Evolutionary conservation across 2,888 invertebrate genomes (phyloP).

Genomic region (Rhabditoides inermis): DNA sequence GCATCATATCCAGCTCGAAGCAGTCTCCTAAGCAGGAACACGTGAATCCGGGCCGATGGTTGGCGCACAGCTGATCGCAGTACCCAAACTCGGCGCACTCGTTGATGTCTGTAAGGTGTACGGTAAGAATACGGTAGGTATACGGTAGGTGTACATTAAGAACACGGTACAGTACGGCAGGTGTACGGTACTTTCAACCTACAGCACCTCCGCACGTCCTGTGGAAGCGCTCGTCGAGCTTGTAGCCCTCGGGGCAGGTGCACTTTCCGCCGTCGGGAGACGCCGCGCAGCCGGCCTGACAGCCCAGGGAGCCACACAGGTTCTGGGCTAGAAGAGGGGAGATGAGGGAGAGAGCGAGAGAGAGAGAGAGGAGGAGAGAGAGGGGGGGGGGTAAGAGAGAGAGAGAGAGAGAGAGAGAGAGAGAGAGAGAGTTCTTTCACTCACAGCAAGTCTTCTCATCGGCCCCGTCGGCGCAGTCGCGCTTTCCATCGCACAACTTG

Average conservation of each 20-base stretch:
- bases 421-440: slow-evolving; percentile 2
- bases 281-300: slow-evolving; percentile 82
- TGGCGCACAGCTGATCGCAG: slow-evolving; percentile 87
- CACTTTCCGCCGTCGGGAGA: slow-evolving; percentile 68
- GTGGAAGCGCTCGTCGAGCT: slow-evolving; percentile 70
- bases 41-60: slow-evolving; percentile 70
- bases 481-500: slow-evolving; percentile 90
- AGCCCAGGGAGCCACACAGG: slow-evolving; percentile 74
- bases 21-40: slow-evolving; percentile 49
- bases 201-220: slow-evolving; percentile 73
- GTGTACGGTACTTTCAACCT: too few species aligned
- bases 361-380: slow-evolving; percentile 63
- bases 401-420: background rate
- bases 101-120: slow-evolving; percentile 68
- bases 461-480: slow-evolving; percentile 88
- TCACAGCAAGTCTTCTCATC: slow-evolving; percentile 64
- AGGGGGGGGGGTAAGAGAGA: slow-evolving; percentile 66
- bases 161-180: too few species aligned
- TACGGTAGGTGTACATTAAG: too few species aligned
- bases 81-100: slow-evolving; percentile 62
- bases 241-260: slow-evolving; percentile 76
- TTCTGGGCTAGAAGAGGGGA: slow-evolving; percentile 61
- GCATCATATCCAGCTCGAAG: slow-evolving; percentile 32
- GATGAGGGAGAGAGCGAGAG: background rate
- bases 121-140: too few species aligned